phyloP scores from a whole-genome alignment of 2,888 invertebrate species.

The Idaea aversata region DNA sequence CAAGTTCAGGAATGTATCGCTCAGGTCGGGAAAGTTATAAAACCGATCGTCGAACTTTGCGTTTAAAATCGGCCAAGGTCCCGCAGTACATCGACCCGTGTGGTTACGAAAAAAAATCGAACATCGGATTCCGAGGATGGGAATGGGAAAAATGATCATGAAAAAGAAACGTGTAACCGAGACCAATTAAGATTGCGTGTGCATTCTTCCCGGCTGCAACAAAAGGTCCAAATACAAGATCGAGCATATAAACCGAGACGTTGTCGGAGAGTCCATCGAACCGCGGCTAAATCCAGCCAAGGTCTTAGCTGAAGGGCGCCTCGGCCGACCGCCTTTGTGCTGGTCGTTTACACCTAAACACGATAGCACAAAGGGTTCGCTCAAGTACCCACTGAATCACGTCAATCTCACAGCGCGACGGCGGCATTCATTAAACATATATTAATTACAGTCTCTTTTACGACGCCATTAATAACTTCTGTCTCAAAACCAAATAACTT shows the following conservation, averaged over 20 bases:
- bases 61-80: conserved; percentile 78
- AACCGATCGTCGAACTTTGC: conserved; percentile 69
- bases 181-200: conserved; percentile 54
- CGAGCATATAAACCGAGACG: conserved; percentile 63
- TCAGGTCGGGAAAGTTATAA: conserved; percentile 66
- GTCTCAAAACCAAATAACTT: not conserved
- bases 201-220: conserved; percentile 56
- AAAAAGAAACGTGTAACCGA: conserved; percentile 32
- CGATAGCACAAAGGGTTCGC: conserved; percentile 72
- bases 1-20: conserved; percentile 65
- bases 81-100: conserved; percentile 61
- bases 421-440: conserved; percentile 19
- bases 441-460: conserved; percentile 12
- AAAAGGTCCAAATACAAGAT: conserved; percentile 62
- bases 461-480: not conserved
- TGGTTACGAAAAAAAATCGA: conserved; percentile 39
- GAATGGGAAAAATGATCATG: conserved; percentile 32
- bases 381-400: conserved; percentile 44
- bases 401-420: conserved; percentile 35
- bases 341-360: conserved; percentile 70
- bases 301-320: conserved; percentile 77
- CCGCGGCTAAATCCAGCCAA: conserved; percentile 77
- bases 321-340: conserved; percentile 65
- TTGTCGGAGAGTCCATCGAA: conserved; percentile 69
- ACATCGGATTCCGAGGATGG: conserved; percentile 35